These are phyloP conservation scores for Centropus unirufus DNA, from an alignment of 2,113 vertebrate species.

Conservation along the genomic window DNA sequence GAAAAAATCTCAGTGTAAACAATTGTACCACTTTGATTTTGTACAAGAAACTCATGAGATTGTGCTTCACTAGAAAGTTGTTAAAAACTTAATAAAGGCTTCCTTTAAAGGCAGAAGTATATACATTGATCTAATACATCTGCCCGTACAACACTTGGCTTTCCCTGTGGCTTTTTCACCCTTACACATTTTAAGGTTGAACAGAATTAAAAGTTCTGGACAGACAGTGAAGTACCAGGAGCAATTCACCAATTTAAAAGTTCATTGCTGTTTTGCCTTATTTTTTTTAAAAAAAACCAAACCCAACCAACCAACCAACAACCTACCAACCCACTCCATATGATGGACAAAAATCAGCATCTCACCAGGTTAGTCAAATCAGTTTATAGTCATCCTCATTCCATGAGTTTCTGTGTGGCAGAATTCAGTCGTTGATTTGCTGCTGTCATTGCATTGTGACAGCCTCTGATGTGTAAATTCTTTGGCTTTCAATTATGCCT, in stretches of 20 bases:
- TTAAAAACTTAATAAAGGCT: conserved; percentile 72
- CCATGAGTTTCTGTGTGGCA: conserved; percentile 33
- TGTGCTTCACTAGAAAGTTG: conserved; percentile 74
- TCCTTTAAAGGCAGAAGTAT: conserved; percentile 73
- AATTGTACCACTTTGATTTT: conserved; percentile 82
- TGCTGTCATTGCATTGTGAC: not conserved
- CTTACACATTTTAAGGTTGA: not conserved
- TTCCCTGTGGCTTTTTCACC: conserved; percentile 25
- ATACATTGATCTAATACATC: conserved; percentile 20
- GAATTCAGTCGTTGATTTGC: conserved; percentile 15
- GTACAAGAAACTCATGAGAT: conserved; percentile 74
- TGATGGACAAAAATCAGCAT: conserved; percentile 41
- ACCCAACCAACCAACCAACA: not conserved
- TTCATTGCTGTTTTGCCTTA: not conserved
- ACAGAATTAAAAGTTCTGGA: conserved; percentile 4
- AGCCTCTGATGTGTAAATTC: conserved; percentile 16
- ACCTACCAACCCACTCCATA: conserved; percentile 9
- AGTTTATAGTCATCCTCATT: not conserved
- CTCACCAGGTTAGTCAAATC: conserved; percentile 31
- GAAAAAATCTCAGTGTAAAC: conserved; percentile 82
- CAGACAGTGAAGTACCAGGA: conserved; percentile 16
- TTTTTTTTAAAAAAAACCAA: not conserved
- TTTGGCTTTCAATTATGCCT: conserved; percentile 51
- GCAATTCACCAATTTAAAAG: not conserved
- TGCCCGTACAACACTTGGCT: conserved; percentile 46